Base-by-base conservation (phyloP, 2,113 vertebrate genomes). In the Pomatorhinus ruficollis region DNA sequence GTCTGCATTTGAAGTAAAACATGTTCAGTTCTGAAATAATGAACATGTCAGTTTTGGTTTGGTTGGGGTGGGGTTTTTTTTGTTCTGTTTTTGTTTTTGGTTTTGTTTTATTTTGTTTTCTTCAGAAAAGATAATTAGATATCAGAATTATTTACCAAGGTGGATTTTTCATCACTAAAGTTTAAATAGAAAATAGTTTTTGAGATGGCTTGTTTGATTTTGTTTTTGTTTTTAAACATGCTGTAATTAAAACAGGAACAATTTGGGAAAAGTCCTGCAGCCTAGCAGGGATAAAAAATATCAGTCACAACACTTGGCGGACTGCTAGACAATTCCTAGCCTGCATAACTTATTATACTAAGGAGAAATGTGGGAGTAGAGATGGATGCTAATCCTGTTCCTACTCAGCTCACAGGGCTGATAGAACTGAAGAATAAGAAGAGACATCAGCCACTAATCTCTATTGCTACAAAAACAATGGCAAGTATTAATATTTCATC, bases 191-290 rank as follows among this genome's bases (percentile, higher is more conserved):
- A 52, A 37, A 50, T 6, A 27, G 14, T 19, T 69, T 60, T 53
- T 66, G 5, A 52, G 19, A 65, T 0, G 0, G 4, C 30, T 57
- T 42, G 1, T 31, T 25, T 39, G 11, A 1, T 30, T 88, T 61
- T 44, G 12, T 0, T 83, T 78, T 44, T 63, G 3, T 21, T 66
- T 81, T 45, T 39, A 52, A 90, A 53, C 12, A 19, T 33, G 5
- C 15, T 47, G 6, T 44, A 56, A 24, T 60, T 87, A n/a, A 79
- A 76, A 47, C 9, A 79, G 21, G 12, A 79, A 25, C 6, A 82
- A 33, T 54, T 35, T 87, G 33, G 21, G 15, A 24, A 56, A 87
- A 69, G 20, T 80, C 19, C 52, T 63, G 33, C 45, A 78, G 28
- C 45, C 56, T 50, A 15, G 19, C 11, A 22, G 40, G 61, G 19